Conservation (phyloP, 2,888 invertebrate species). For the Drosophila birchii region DNA sequence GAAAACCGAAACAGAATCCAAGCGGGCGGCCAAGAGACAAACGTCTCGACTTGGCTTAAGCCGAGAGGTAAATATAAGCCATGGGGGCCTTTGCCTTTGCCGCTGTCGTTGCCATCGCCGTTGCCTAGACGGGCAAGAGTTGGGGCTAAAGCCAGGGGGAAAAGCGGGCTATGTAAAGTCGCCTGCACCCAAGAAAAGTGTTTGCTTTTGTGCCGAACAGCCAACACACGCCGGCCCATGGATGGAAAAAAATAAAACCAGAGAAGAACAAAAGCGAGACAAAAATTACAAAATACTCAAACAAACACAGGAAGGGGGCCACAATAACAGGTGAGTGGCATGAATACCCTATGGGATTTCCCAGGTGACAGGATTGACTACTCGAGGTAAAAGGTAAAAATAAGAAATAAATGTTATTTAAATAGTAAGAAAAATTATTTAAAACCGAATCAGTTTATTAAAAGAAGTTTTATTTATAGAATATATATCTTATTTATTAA, state of each 20-base stretch:
- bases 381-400: not conserved
- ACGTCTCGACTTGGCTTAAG: constrained; percentile 52
- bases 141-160: constrained; percentile 20
- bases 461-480: too few relatives aligned
- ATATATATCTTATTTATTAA: too few relatives aligned
- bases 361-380: too few relatives aligned
- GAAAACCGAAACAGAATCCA: constrained; percentile 21
- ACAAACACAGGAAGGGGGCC: constrained; percentile 29
- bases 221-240: constrained; percentile 26
- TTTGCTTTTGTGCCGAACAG: constrained; percentile 46
- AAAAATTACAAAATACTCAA: constrained; percentile 48
- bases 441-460: too few relatives aligned
- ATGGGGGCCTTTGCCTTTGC: constrained; percentile 51
- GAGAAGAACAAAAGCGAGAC: constrained; percentile 45
- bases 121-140: constrained; percentile 37
- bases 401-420: not conserved
- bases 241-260: constrained; percentile 11
- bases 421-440: too few relatives aligned
- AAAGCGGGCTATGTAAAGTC: constrained; percentile 43
- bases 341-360: constrained; percentile 24
- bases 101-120: constrained; percentile 12
- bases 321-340: constrained; percentile 26
- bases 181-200: constrained; percentile 50
- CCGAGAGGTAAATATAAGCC: constrained; percentile 48
- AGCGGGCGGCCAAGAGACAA: constrained; percentile 46